These are phyloP conservation scores for Capreolus pygargus DNA, from an alignment of 2,113 vertebrate genomes.

Conservation along the genomic window DNA sequence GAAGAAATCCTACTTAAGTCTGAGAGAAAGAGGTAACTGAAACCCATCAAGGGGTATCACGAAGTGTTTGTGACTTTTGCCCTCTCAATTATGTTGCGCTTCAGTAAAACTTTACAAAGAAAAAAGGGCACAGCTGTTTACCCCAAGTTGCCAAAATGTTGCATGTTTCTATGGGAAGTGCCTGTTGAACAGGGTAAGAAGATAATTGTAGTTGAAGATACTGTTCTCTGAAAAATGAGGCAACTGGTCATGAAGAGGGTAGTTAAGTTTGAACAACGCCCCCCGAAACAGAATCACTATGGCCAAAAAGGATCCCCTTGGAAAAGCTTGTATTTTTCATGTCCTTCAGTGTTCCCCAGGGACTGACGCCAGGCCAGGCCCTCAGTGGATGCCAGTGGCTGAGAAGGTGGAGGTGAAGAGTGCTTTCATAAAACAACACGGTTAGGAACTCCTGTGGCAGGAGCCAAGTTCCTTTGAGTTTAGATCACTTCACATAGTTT, in stretches of 20 bases:
- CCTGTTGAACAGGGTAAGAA: background rate
- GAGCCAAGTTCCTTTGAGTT: slow-evolving; percentile 67
- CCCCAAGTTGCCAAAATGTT: background rate
- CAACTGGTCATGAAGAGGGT: no score
- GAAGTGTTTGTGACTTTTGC: background rate
- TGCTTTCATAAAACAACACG: slow-evolving; percentile 64
- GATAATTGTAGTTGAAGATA: background rate
- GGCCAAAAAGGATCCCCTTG: background rate
- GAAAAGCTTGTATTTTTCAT: slow-evolving; percentile 22
- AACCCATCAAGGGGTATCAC: background rate
- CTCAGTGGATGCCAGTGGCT: background rate
- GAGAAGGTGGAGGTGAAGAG: slow-evolving; percentile 40
- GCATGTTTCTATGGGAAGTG: background rate
- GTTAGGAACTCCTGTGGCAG: slow-evolving; percentile 57
- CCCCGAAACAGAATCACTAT: background rate
- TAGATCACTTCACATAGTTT: slow-evolving; percentile 72
- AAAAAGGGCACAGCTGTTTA: background rate
- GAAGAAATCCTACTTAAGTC: background rate
- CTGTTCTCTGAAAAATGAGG: background rate
- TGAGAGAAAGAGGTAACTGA: background rate
- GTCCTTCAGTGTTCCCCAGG: background rate
- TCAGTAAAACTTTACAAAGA: background rate
- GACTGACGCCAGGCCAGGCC: background rate
- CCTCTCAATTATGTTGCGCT: background rate
- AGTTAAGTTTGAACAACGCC: no score